A percentile compares a stretch with the other conserved stretches of the same genome.
Evolutionary conservation across 2,113 vertebrate species (phyloP).

Genomic region (Himantopus leucocephalus): DNA sequence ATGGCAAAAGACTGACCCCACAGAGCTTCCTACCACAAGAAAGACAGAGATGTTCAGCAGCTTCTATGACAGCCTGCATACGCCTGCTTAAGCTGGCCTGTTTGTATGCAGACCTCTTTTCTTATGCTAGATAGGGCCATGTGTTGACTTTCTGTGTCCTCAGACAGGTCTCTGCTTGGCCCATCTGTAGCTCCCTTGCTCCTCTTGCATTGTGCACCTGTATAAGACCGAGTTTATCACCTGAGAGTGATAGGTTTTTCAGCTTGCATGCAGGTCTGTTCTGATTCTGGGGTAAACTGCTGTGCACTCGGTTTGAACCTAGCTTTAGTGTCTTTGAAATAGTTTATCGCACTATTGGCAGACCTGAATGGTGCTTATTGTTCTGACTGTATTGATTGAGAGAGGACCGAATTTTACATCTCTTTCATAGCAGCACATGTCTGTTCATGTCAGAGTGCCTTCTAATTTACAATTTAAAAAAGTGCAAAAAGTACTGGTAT

Average conservation of each 20-base stretch:
- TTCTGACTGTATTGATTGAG: background rate
- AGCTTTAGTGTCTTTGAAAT: background rate
- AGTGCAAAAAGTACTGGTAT: background rate
- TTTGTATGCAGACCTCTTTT: background rate
- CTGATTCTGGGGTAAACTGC: background rate
- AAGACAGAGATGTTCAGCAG: background rate
- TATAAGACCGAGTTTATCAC: background rate
- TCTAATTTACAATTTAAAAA: background rate
- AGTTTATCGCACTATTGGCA: background rate
- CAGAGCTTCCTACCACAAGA: background rate
- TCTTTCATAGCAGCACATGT: background rate
- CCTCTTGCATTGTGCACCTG: background rate
- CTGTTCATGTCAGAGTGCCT: background rate
- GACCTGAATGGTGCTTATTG: rapidly evolving
- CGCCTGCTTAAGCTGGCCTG: background rate
- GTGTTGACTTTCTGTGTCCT: background rate
- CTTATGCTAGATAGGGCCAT: background rate
- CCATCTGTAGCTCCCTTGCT: background rate
- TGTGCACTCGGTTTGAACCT: background rate
- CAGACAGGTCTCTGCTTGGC: background rate
- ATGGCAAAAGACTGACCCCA: background rate
- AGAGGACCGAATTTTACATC: background rate
- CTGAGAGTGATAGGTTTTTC: too few relatives aligned
- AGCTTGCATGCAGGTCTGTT: background rate
- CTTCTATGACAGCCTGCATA: background rate